Evolutionary conservation across 2,888 invertebrate genomes (phyloP).

Genomic region (Agonopterix subpropinquella): DNA sequence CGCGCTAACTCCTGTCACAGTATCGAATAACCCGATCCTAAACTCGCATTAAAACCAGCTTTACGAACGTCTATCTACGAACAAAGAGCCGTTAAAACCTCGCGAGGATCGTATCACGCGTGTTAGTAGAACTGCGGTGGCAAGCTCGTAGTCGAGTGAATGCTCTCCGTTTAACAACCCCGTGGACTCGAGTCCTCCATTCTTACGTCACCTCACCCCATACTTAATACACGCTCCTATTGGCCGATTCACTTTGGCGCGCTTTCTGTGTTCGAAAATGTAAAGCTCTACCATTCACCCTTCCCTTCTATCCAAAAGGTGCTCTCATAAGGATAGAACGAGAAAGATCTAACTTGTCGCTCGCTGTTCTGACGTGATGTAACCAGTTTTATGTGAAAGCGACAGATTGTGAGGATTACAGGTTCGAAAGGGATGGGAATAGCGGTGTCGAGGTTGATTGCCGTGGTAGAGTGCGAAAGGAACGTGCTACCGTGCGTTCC

Average conservation of each 20-base stretch:
- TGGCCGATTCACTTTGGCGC: slow-evolving; percentile 66
- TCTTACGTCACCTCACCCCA: slow-evolving; percentile 74
- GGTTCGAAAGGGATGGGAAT: slow-evolving; percentile 40
- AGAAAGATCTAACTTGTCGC: slow-evolving; percentile 41
- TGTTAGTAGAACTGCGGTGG: slow-evolving; percentile 50
- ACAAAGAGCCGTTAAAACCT: slow-evolving; percentile 67
- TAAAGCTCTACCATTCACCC: slow-evolving; percentile 32
- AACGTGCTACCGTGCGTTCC: slow-evolving; percentile 74
- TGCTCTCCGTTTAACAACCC: slow-evolving; percentile 68
- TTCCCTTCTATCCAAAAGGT: slow-evolving; percentile 35
- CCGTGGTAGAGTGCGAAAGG: slow-evolving; percentile 69
- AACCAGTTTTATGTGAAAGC: slow-evolving; percentile 52
- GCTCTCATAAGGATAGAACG: slow-evolving; percentile 32
- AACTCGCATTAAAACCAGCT: slow-evolving; percentile 50
- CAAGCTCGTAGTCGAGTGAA: slow-evolving; percentile 64
- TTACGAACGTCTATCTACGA: slow-evolving; percentile 45
- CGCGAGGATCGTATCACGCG: slow-evolving; percentile 32
- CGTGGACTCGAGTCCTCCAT: slow-evolving; percentile 45
- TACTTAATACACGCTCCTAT: slow-evolving; percentile 37
- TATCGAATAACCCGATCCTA: slow-evolving; percentile 45
- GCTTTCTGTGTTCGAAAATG: slow-evolving; percentile 53
- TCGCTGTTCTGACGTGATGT: slow-evolving; percentile 58
- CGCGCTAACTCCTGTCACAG: slow-evolving; percentile 53
- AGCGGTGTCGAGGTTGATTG: slow-evolving; percentile 58
- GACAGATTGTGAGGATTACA: slow-evolving; percentile 10